Evolutionary conservation across 2,888 invertebrate species (phyloP).

Genomic region (Rhabditoides inermis): DNA sequence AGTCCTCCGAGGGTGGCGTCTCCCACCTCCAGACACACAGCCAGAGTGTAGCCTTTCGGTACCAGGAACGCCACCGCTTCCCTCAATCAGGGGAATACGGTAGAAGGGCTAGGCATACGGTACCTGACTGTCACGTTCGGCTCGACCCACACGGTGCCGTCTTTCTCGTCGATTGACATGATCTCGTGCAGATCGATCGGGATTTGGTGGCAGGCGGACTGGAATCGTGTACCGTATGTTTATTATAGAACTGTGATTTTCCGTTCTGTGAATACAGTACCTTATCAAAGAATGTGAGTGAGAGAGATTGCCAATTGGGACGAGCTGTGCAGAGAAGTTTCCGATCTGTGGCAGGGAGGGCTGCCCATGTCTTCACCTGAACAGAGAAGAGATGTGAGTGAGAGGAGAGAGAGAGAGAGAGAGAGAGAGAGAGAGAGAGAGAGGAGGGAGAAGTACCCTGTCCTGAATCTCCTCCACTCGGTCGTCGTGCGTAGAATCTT

Average conservation of each 20-base stretch:
- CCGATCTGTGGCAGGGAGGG: conserved; percentile 54
- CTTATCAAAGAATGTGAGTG: conserved; percentile 65
- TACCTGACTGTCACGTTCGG: conserved; percentile 63
- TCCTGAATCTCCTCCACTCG: conserved; percentile 31
- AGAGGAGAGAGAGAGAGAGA: too few species aligned
- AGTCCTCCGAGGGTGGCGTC: conserved; percentile 67
- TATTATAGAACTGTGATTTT: too few species aligned
- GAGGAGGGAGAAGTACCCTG: too few species aligned
- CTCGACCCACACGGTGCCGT: conserved; percentile 63
- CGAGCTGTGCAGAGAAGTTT: conserved; percentile 64
- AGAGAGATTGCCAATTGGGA: conserved; percentile 67
- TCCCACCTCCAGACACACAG: conserved; percentile 65
- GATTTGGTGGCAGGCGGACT: conserved; percentile 61
- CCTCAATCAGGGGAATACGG: conserved; percentile 54
- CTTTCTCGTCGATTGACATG: conserved; percentile 60
- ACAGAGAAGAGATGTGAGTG: too few species aligned
- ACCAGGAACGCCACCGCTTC: conserved; percentile 63
- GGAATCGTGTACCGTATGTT: conserved; percentile 4
- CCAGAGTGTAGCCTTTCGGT: conserved; percentile 64
- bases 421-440: too few species aligned
- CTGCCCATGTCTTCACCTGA: conserved; percentile 50
- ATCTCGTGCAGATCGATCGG: conserved; percentile 64
- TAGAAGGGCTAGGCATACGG: not conserved
- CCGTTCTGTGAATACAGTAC: too few species aligned
- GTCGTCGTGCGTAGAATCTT: conserved; percentile 37